phyloP scores from a whole-genome alignment of 2,113 vertebrate species.

The Cranoglanis bouderius region DNA sequence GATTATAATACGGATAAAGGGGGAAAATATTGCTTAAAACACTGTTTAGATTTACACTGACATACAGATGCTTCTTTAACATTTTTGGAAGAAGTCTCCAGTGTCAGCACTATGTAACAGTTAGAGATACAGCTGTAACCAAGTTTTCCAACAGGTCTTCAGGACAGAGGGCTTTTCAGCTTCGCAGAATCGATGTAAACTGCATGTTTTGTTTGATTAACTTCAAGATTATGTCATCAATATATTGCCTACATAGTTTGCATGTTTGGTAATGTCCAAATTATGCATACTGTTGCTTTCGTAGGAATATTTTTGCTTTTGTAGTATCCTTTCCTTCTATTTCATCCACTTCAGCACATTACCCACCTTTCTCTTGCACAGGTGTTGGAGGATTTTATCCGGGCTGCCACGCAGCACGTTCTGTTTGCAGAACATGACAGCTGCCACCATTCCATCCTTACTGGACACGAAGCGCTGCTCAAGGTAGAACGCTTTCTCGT shows the following conservation, averaged over 20 bases:
- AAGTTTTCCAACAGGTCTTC: neutral
- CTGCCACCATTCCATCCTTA: constrained; percentile 78
- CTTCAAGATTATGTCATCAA: neutral
- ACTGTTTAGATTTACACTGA: neutral
- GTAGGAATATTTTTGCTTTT: neutral
- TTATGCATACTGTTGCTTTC: neutral
- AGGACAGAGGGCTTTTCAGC: too few relatives aligned
- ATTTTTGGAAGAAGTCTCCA: neutral
- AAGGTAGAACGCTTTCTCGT: constrained; percentile 81
- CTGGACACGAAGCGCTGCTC: constrained; percentile 83
- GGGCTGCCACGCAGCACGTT: constrained; percentile 75
- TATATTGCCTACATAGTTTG: neutral
- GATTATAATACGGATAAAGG: neutral
- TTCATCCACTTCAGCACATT: neutral
- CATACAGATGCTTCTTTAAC: neutral
- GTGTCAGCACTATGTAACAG: neutral
- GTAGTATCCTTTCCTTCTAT: neutral
- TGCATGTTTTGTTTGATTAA: too few relatives aligned
- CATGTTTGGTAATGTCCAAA: neutral
- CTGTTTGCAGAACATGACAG: constrained; percentile 81
- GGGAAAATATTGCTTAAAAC: neutral
- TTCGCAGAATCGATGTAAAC: too few relatives aligned
- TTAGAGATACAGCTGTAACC: neutral
- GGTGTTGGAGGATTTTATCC: constrained; percentile 76
- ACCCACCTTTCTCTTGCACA: constrained; percentile 79